Evolutionary conservation across 2,113 vertebrate species (phyloP).

Genomic region (Leptosomus discolor): DNA sequence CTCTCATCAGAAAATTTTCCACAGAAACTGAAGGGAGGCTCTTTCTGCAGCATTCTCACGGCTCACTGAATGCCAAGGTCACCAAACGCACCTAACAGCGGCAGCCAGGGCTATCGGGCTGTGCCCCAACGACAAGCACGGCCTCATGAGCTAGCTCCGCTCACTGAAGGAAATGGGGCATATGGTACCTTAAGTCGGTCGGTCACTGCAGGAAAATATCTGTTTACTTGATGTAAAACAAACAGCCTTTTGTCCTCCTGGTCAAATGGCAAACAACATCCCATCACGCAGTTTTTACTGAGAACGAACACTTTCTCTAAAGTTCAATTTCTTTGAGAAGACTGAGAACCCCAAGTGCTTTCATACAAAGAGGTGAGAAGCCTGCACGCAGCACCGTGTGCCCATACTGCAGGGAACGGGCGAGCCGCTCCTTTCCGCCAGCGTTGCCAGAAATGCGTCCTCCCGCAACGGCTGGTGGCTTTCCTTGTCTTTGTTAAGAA

Average conservation of each 20-base stretch:
- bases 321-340: neutral
- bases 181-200: neutral
- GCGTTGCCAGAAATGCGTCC: rapidly evolving
- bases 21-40: neutral
- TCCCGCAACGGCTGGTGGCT: rapidly evolving
- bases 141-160: neutral
- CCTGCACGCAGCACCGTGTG: rapidly evolving
- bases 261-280: neutral
- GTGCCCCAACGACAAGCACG: rapidly evolving
- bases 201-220: neutral
- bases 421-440: rapidly evolving
- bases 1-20: neutral
- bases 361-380: neutral
- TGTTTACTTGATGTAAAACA: neutral
- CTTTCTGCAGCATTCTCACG: rapidly evolving
- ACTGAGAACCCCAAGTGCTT: neutral
- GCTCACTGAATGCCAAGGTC: neutral
- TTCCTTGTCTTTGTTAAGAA: neutral
- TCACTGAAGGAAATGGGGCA: neutral
- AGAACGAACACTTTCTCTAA: neutral
- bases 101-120: rapidly evolving
- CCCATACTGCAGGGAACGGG: neutral
- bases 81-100: rapidly evolving
- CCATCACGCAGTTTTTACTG: neutral
- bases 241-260: neutral